Percentiles rank a stretch among this genome's conserved stretches.
phyloP scores from a whole-genome alignment of 2,113 vertebrate genomes.

The Crotalus horridus region DNA sequence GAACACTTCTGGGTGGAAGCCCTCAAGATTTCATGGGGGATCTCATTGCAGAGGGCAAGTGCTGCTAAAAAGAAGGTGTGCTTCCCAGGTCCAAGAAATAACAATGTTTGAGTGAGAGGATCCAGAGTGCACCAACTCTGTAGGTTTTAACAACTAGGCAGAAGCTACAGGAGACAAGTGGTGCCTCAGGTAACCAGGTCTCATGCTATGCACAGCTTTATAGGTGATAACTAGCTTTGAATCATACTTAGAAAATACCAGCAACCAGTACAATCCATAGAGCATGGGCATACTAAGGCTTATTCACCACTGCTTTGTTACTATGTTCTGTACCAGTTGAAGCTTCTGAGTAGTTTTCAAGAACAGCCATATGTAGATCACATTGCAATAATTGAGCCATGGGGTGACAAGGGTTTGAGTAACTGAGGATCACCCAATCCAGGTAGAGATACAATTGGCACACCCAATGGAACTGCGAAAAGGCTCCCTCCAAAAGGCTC shows the following conservation, averaged over 20 bases:
- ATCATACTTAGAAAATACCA: background rate
- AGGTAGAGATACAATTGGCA: background rate
- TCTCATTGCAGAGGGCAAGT: background rate
- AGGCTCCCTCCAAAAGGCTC: background rate
- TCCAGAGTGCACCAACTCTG: background rate
- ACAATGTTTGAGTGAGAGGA: background rate
- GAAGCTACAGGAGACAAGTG: background rate
- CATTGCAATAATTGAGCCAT: background rate
- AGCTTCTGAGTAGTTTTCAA: background rate
- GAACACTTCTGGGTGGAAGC: background rate
- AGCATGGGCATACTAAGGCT: background rate
- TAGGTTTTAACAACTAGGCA: background rate
- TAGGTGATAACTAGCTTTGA: background rate
- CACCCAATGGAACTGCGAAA: background rate
- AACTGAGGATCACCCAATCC: background rate
- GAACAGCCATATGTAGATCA: background rate
- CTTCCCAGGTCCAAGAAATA: background rate
- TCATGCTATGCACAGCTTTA: background rate
- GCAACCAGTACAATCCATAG: background rate
- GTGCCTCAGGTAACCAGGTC: background rate
- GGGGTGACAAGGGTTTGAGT: background rate
- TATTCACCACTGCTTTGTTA: background rate
- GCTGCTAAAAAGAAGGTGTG: background rate
- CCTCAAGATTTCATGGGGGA: background rate
- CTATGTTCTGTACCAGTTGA: background rate